Base-by-base conservation (phyloP, 2,888 invertebrate genomes). In the Epirrhoe tristata region DNA sequence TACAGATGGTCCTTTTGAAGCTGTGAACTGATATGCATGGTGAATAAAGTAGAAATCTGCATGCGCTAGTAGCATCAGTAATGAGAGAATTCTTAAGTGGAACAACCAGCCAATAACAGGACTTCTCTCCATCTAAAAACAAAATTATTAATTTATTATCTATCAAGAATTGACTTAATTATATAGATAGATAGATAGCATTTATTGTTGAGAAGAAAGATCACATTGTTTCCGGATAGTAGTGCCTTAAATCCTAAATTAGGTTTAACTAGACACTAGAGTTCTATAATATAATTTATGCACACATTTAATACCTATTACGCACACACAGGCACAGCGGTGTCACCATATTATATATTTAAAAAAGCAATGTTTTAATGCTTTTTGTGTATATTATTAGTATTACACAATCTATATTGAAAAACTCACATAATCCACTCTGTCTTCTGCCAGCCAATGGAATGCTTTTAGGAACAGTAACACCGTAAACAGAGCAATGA, bases 391-490 rank as follows among this genome's bases (percentile, higher is more conserved):
- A 1, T 39, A 39, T 39, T 2, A 39, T 36, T 39, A 39, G n/a
- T 24, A 24, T 2, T 2, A 24, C 24, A 24, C 24, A 24, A 24
- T 24, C 24, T 24, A 24, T 24, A 2, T 24, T 3, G 24, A 24
- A 12, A 43, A 34, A 95, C 98, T 97, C 94, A 98, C 99, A 95
- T 98, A 99, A 91, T 99, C 99, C 43, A 99, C 99, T 84, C 99
- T 95, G 85, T 99, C 99, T 91, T 99, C 99, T 16, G 98, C 98
- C 50, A 99, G 94, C 99, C 99, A 99, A 94, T 99, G 99, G 94
- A 99, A 99, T 86, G 99, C 98, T 94, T 99, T 99, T 36, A 99
- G 93, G 88, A 99, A 99, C 68, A 99, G 94, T 63, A 99, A 94
- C 54, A 99, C 95, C 2, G 99, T 99, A 86, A 99, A 99, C 65